phyloP scores from a whole-genome alignment of 2,113 vertebrate genomes.

The Bombycilla garrulus region DNA sequence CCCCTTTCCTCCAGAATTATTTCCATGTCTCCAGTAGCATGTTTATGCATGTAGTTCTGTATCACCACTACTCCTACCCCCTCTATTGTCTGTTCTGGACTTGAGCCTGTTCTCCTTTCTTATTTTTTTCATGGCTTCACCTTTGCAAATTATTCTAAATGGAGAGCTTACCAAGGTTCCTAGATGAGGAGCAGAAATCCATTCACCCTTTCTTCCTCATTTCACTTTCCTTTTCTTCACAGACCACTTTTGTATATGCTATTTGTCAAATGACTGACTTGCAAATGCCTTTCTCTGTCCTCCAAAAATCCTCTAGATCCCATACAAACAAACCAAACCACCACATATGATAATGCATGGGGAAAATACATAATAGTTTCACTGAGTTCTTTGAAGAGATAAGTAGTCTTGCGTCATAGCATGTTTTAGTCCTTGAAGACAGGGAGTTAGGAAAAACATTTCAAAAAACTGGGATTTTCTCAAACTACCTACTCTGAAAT shows the following conservation, averaged over 20 bases:
- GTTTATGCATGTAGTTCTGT: not conserved
- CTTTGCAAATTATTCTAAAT: not conserved
- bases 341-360: not conserved
- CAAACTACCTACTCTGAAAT: not conserved
- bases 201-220: not conserved
- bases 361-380: not conserved
- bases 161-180: not conserved
- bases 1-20: not conserved
- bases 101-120: not conserved
- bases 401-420: not conserved
- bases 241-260: not conserved
- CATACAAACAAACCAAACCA: not conserved
- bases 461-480: slow-evolving; percentile 2
- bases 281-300: not conserved
- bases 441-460: not conserved
- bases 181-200: not conserved
- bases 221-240: not conserved
- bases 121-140: not conserved
- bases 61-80: not conserved
- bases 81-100: not conserved
- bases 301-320: not conserved
- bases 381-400: not conserved
- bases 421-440: slow-evolving; percentile 22
- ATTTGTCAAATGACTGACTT: not conserved
- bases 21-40: not conserved